These are phyloP conservation scores for Melanotaenia boesemani DNA, from an alignment of 2,797 vertebrate species.

Conservation along the genomic window DNA sequence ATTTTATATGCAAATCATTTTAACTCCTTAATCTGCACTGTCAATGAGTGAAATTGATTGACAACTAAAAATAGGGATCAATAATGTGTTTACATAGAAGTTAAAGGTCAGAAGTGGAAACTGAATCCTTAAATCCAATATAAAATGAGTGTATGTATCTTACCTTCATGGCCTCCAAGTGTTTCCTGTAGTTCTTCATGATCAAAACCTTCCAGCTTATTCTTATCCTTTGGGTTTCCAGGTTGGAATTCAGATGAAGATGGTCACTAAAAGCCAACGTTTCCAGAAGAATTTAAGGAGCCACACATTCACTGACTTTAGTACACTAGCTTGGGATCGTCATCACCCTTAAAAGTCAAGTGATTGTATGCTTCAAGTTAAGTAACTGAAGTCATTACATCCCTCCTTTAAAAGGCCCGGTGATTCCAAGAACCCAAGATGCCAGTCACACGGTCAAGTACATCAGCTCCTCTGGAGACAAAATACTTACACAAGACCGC, in stretches of 20 bases:
- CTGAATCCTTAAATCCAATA: not conserved
- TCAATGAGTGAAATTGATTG: no score
- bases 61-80: not conserved
- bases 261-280: not conserved
- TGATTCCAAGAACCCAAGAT: constrained; percentile 9
- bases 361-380: not conserved
- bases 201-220: not conserved
- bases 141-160: not conserved
- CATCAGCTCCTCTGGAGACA: not conserved
- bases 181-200: not conserved
- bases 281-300: not conserved
- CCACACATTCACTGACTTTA: not conserved
- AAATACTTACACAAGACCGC: not conserved
- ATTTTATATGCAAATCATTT: not conserved
- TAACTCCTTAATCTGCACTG: not conserved
- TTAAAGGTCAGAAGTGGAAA: not conserved
- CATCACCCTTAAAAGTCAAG: not conserved
- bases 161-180: constrained; percentile 5
- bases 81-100: not conserved
- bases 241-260: not conserved
- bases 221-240: not conserved
- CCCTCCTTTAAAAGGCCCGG: not conserved
- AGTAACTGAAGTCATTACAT: not conserved
- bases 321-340: not conserved
- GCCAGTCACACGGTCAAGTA: constrained; percentile 8